phyloP scores from a whole-genome alignment of 2,113 vertebrate genomes.

The Sterrhoptilus dennistouni region DNA sequence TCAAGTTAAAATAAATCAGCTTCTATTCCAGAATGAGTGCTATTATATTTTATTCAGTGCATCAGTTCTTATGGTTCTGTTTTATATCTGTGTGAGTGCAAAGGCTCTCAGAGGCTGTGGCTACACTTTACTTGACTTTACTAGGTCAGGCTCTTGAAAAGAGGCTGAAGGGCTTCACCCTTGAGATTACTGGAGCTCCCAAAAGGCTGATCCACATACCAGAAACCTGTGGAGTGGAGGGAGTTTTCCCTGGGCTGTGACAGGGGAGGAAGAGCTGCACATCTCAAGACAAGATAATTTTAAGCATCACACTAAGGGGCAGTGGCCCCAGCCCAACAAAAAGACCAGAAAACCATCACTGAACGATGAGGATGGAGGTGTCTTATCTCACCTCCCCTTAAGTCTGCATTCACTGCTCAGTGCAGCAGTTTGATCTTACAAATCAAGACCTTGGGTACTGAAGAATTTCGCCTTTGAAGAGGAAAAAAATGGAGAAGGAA shows the following conservation, averaged over 20 bases:
- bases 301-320: background rate
- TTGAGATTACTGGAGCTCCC: background rate
- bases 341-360: background rate
- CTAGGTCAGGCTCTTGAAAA: background rate
- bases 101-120: background rate
- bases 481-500: background rate
- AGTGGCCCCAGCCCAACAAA: background rate
- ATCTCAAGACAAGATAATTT: background rate
- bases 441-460: background rate
- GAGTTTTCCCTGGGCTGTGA: background rate
- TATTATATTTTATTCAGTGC: background rate
- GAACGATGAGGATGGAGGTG: background rate
- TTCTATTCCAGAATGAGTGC: background rate
- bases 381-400: background rate
- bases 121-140: background rate
- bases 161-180: background rate
- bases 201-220: background rate
- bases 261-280: background rate
- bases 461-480: background rate
- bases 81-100: background rate
- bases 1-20: conserved; percentile 24
- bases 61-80: background rate
- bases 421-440: background rate
- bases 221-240: background rate
- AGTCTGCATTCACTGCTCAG: background rate